Evolutionary conservation across 2,888 invertebrate species (phyloP), one percentile per base, ranked within the genome.

Genomic region (Julus scandinavius): DNA sequence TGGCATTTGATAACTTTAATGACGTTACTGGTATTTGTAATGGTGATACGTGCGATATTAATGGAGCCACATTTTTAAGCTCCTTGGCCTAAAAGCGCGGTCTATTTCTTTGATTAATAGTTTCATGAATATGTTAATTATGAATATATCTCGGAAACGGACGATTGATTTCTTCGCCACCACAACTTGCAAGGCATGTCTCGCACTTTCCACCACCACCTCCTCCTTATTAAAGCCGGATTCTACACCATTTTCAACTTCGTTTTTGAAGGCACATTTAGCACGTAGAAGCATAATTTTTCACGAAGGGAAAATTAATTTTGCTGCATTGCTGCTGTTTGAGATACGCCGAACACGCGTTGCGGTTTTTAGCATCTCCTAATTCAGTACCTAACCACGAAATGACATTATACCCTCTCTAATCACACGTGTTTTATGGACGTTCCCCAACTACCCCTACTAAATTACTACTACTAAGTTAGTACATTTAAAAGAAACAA

Each of bases 41-140:
- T 45, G 45, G 7, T 7, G 45, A 45, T 45, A 45, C 45, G 45
- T 7, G 45, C 13, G 13, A 13, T n/a, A n/a, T 63, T 63, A 63
- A 63, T 17, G 63, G 63, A 17, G 63, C 63, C 63, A n/a, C 2
- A 63, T 63, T 63, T 63, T 63, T 63, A 17, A 63, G 63, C 63
- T 15, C n/a, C 63, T 63, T 63, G 63, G 63, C n/a, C 63, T 45
- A 45, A 45, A 63, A 63, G n/a, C 17, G 63, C 63, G 63, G 17
- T n/a, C 63, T 63, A 63, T n/a, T 63, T 63, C 63, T 63, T 63
- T 63, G 63, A 63, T 63, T 63, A n/a, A 63, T 63, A 63, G n/a
- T 45, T 63, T 63, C 63, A 63, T 63, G 63, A 63, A 63, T 63
- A 63, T 63, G 63, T 63, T 63, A 63, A 63, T 63, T 63, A 63